Evolutionary conservation across 2,113 vertebrate genomes (phyloP).

Genomic region (Neolamprologus sp.): DNA sequence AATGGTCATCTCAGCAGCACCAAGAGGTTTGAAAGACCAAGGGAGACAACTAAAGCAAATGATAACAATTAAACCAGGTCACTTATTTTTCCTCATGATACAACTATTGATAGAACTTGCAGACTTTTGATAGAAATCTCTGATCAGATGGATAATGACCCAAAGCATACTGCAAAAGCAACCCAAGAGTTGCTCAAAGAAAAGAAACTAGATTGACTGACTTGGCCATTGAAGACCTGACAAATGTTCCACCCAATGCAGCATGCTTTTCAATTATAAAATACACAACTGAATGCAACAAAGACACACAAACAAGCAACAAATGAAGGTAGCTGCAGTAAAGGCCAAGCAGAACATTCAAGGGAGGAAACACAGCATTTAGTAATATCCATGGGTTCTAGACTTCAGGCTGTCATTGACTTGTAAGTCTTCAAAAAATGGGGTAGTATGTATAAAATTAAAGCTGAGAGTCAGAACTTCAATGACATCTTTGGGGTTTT

Average conservation of each 20-base stretch:
- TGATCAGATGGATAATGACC: neutral
- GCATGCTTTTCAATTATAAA: neutral
- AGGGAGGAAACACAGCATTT: neutral
- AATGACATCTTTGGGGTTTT: fast-evolving
- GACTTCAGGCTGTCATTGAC: neutral
- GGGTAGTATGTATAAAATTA: neutral
- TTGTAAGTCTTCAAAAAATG: neutral
- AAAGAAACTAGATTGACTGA: neutral
- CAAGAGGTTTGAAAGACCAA: neutral
- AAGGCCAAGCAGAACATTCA: neutral
- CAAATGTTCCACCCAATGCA: neutral
- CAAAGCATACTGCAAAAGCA: neutral
- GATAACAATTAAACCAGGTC: neutral
- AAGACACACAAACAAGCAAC: neutral
- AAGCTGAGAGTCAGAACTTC: neutral
- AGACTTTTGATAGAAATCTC: neutral
- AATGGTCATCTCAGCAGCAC: neutral
- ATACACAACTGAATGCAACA: neutral
- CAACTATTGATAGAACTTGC: neutral
- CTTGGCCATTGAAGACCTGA: neutral
- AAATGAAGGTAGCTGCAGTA: neutral
- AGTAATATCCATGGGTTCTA: neutral
- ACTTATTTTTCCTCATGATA: neutral
- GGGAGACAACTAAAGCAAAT: neutral
- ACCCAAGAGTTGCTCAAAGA: neutral